phyloP scores from a whole-genome alignment of 2,113 vertebrate species.

The Mixornis gularis region DNA sequence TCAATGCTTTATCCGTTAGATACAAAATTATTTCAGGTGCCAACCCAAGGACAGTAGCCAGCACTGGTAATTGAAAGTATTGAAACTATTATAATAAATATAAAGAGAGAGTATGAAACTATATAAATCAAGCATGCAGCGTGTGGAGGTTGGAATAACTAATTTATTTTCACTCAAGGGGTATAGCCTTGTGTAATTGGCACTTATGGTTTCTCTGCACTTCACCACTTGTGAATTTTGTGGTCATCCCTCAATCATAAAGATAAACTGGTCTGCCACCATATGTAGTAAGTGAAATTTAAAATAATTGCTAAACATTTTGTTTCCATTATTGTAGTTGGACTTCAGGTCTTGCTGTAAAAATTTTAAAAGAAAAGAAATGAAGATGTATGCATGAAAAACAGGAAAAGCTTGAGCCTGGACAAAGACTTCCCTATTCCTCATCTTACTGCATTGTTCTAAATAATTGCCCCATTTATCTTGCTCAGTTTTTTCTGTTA shows the following conservation, averaged over 20 bases:
- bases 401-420: not conserved
- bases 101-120: not conserved
- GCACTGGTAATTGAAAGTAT: slow-evolving; percentile 19
- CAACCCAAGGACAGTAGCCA: slow-evolving; percentile 22
- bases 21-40: not conserved
- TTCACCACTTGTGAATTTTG: slow-evolving; percentile 40
- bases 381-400: not conserved
- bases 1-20: not conserved
- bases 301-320: not conserved
- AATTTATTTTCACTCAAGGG: slow-evolving; percentile 42
- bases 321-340: not conserved
- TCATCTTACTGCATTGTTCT: not conserved
- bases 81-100: slow-evolving; percentile 26
- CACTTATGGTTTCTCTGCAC: not conserved
- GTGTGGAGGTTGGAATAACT: not conserved
- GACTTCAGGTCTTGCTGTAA: not conserved
- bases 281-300: not conserved
- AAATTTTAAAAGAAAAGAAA: not conserved
- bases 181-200: slow-evolving; percentile 5
- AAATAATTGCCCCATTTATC: not conserved
- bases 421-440: not conserved
- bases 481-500: not conserved
- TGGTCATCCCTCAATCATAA: slow-evolving; percentile 12
- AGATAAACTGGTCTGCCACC: not conserved
- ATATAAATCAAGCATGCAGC: slow-evolving; percentile 28